Percentiles rank a stretch among this genome's conserved stretches.
Conservation (phyloP, 2,797 vertebrate species). For the Hyperoplus lanceolatus region DNA sequence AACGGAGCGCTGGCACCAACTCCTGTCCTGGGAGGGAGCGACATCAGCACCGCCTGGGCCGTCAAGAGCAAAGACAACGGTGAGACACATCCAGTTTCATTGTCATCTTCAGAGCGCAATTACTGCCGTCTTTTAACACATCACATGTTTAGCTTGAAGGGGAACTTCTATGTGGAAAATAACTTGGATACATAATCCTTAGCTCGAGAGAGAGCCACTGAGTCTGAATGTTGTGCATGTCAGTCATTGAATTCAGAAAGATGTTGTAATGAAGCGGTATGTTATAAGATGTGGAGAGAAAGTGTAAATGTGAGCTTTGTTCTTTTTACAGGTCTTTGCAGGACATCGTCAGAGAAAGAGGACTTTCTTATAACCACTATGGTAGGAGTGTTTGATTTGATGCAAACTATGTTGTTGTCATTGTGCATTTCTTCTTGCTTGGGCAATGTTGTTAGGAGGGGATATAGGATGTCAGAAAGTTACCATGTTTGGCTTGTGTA, state of each 20-base stretch:
- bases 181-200: neutral
- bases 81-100: conserved; percentile 67
- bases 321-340: conserved; percentile 87
- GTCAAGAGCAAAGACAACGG: conserved; percentile 86
- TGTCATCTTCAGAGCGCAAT: neutral
- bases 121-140: neutral
- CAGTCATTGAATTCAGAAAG: neutral
- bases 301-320: neutral
- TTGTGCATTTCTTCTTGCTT: neutral
- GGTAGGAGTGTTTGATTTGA: conserved; percentile 81
- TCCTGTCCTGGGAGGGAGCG: conserved; percentile 72
- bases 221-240: neutral
- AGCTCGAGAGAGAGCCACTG: neutral
- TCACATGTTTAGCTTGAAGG: neutral
- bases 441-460: neutral
- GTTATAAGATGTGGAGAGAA: neutral
- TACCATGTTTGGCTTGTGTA: neutral
- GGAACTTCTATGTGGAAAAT: neutral
- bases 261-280: neutral
- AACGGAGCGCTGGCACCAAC: conserved; percentile 51
- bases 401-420: neutral
- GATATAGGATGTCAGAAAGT: neutral
- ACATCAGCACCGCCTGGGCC: conserved; percentile 80
- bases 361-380: conserved; percentile 93
- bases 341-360: conserved; percentile 87